Evolutionary conservation across 2,888 invertebrate species (phyloP).

Genomic region (Pseudococcus jackbeardsleyi): DNA sequence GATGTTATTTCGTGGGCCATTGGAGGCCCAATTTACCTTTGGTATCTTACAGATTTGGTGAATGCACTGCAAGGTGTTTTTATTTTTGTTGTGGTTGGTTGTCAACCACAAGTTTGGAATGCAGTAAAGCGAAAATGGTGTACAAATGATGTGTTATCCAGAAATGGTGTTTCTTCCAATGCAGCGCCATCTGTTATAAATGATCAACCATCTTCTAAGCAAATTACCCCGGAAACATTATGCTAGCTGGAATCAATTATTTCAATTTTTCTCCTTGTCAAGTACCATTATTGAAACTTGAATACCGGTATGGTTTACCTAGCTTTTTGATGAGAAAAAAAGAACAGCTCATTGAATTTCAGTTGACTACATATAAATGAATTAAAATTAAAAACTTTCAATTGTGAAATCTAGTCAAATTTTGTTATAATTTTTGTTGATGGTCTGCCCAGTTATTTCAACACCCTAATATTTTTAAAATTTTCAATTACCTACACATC

Average conservation of each 20-base stretch:
- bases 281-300: neutral
- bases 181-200: slow-evolving; percentile 86
- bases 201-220: slow-evolving; percentile 68
- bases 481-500: slow-evolving; percentile 26
- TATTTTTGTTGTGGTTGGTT: slow-evolving; percentile 90
- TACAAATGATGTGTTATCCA: slow-evolving; percentile 73
- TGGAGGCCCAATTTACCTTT: slow-evolving; percentile 84
- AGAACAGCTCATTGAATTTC: no score
- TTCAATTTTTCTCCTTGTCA: neutral
- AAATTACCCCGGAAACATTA: slow-evolving; percentile 67
- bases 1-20: slow-evolving; percentile 88
- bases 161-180: slow-evolving; percentile 78
- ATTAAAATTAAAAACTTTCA: slow-evolving; percentile 43
- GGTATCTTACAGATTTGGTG: slow-evolving; percentile 87
- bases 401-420: slow-evolving; percentile 53
- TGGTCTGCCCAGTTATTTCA: neutral
- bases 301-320: neutral
- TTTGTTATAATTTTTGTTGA: slow-evolving; percentile 15
- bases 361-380: no score
- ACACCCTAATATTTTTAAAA: neutral
- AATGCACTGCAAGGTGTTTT: slow-evolving; percentile 90
- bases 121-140: slow-evolving; percentile 79
- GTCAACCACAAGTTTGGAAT: slow-evolving; percentile 85
- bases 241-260: slow-evolving; percentile 66
- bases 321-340: neutral